These are phyloP conservation scores for Enteromius argenteus DNA, from an alignment of 2,797 vertebrate genomes.

Conservation along the genomic window DNA sequence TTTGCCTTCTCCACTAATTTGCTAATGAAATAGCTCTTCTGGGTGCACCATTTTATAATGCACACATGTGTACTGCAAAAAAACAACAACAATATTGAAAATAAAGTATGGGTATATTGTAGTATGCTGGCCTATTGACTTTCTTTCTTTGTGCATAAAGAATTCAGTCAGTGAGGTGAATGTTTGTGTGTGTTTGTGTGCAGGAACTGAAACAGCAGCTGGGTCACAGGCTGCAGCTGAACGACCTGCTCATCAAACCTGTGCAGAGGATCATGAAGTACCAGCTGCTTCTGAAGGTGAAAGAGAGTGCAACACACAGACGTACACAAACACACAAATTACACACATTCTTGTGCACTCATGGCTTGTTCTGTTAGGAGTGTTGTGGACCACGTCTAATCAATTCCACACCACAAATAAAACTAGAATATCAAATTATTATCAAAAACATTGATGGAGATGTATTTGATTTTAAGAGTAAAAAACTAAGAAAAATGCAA, in stretches of 20 bases:
- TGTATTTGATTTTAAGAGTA: not conserved
- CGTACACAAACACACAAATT: conserved; percentile 10
- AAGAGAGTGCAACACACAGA: conserved; percentile 34
- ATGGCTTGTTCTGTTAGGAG: not conserved
- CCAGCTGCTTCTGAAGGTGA: conserved; percentile 97
- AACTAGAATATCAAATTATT: not conserved
- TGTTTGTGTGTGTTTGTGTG: conserved; percentile 54
- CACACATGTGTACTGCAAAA: not conserved
- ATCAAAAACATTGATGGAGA: not conserved
- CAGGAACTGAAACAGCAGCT: conserved; percentile 95
- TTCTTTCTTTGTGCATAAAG: conserved; percentile 16
- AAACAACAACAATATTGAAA: not conserved
- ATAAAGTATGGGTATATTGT: not conserved
- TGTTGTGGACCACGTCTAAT: not conserved
- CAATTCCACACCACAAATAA: not conserved
- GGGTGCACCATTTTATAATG: not conserved
- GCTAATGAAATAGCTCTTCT: not conserved
- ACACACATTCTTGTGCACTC: conserved; percentile 5
- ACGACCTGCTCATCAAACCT: conserved; percentile 96
- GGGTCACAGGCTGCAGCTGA: conserved; percentile 95
- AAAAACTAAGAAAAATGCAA: not conserved
- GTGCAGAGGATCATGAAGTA: conserved; percentile 99
- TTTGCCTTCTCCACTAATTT: not conserved
- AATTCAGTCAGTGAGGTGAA: conserved; percentile 20
- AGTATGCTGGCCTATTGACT: not conserved